Base-by-base conservation (phyloP, 2,888 invertebrate species). In the Dione juno region DNA sequence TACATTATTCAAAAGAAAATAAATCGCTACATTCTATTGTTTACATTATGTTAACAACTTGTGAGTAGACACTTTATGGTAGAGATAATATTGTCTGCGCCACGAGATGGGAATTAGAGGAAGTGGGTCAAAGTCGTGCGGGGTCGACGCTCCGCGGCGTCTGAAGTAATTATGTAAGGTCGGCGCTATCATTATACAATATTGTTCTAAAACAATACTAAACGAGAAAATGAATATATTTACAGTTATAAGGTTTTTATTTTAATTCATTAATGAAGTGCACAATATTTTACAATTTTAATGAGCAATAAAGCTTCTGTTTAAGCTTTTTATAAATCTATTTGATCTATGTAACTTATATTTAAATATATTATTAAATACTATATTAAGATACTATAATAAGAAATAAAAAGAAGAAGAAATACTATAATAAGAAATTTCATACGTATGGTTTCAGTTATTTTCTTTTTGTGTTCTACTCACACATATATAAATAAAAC, bases 111-210 rank as follows among this genome's bases (percentile, higher is more conserved):
- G 89, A 88, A 92, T 92, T 92, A 92, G 87, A 87, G 86, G 84
- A 92, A 92, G 86, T 92, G 82, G 92, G 92, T 92, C 92, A 92
- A 92, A 92, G 92, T 92, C 92, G 87, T 82, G 82, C 80, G 83
- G 84, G 91, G 90, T 89, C 91, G 87, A 79, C 84, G 90, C 74
- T 87, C 89, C 79, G 72, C 81, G 81, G 81, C 82, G 86, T 84
- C 90, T 89, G 81, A 84, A 77, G 81, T 90, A 90, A 92, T 92
- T 92, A 90, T 86, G 84, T 86, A 86, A 89, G 87, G 88, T 85
- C 85, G 84, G 84, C 85, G 82, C 84, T 81, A 78, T 76, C 59
- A 71, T 67, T 69, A 68, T 57, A 64, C 65, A 70, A 73, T 66
- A 74, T 67, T 74, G 66, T 73, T 67, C 61, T 72, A 67, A 50